Evolutionary conservation across 2,888 invertebrate species (phyloP), one percentile per base, ranked within the genome.

Genomic region (Erynnis tages): DNA sequence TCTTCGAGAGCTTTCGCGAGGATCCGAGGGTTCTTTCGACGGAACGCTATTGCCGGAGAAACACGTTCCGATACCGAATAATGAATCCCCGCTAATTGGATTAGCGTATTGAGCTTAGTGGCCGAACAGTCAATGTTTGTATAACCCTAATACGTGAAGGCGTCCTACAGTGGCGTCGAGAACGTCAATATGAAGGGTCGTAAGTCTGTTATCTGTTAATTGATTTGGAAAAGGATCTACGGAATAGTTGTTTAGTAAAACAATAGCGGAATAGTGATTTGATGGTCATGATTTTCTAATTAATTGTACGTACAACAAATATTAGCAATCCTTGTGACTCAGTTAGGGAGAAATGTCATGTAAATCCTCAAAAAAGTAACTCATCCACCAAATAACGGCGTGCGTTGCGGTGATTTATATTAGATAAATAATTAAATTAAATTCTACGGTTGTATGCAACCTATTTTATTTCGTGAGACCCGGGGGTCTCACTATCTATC

Each of bases 71-170:
- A 73, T 73, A 69, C 63, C 62, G 71, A 80, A 78, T 84, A 84
- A 84, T 85, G 77, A 84, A 81, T 80, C 81, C 70, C 58, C 73
- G 61, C 73, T 83, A 84, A 85, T 85, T 84, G 76, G 76, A 78
- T 82, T 76, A 77, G 66, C 65, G 66, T 72, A 73, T 72, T 71
- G 67, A 66, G 68, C 62, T 58, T 65, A 74, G 68, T 67, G 65
- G 60, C 56, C 52, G 61, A 56, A 59, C 57, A 50, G 62, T 55
- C 65, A 67, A 69, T 62, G 65, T 57, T 59, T 54, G 52, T 55
- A 53, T 50, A 29, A 44, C 30, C 38, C 30, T 30, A 52, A 52
- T 52, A 38, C 30, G 37, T 52, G 4, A 35, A 48, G 19, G 35
- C 35, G 43, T 13, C 14, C 21, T 21, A 7, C 5, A 47, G 37